Conservation (phyloP, 2,113 vertebrate genomes). For the Cyprinodon brontotheroides region DNA sequence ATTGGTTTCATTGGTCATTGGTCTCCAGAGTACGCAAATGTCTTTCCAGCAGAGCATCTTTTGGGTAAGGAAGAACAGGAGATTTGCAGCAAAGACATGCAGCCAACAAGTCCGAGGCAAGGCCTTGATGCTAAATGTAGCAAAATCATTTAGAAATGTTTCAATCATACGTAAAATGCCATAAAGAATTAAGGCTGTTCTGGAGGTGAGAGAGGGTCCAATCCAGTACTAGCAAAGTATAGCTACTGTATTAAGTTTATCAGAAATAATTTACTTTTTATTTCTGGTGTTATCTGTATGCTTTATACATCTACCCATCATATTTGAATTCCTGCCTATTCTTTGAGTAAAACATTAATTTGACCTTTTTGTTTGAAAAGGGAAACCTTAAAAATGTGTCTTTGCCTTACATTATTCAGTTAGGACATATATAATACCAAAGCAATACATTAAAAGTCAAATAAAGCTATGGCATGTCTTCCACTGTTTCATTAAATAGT, state of each 20-base stretch:
- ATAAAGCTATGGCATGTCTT: not conserved
- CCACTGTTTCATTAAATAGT: not conserved
- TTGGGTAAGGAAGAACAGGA: no score
- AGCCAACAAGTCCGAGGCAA: no score
- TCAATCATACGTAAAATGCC: not conserved
- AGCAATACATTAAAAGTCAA: constrained; percentile 4
- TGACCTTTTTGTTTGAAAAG: not conserved
- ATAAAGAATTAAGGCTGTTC: not conserved
- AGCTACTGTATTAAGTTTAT: not conserved
- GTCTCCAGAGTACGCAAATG: no score
- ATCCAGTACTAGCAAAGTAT: not conserved
- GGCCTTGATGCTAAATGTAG: not conserved
- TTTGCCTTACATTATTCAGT: constrained; percentile 6
- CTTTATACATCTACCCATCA: not conserved
- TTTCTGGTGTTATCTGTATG: not conserved
- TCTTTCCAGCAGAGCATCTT: no score
- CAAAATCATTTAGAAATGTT: not conserved
- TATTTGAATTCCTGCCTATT: not conserved
- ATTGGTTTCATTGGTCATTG: no score
- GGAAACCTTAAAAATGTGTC: not conserved
- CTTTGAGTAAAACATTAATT: not conserved
- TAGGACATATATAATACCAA: not conserved
- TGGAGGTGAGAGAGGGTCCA: not conserved
- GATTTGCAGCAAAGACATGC: no score
- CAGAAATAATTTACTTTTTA: not conserved